Conservation (phyloP, 2,113 vertebrate species). For the Zapus hudsonius region DNA sequence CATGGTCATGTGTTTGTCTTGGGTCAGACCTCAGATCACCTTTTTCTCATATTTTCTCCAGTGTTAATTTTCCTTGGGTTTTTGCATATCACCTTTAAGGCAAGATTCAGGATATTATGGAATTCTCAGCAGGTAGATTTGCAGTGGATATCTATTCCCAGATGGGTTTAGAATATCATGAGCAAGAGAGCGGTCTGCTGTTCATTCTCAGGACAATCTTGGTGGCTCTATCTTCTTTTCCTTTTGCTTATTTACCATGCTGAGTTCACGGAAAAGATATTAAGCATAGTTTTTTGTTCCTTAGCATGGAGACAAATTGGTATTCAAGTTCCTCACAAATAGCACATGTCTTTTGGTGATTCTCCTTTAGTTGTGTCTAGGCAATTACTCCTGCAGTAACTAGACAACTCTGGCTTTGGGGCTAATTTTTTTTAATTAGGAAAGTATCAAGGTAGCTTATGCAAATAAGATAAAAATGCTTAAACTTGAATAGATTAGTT, state of each 20-base stretch:
- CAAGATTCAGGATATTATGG: not conserved
- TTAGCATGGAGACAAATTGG: conserved; percentile 9
- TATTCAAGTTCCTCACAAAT: conserved; percentile 22
- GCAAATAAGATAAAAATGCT: conserved; percentile 35
- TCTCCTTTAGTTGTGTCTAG: not conserved
- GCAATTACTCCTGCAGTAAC: conserved; percentile 15
- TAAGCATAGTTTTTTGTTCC: conserved; percentile 1
- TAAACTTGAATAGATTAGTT: conserved; percentile 25
- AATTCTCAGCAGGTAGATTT: not conserved
- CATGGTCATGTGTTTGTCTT: not conserved
- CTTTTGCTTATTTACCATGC: not conserved
- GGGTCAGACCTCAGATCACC: not conserved
- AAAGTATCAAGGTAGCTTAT: conserved; percentile 44
- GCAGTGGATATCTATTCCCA: not conserved
- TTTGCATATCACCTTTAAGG: conserved; percentile 34
- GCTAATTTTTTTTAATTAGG: conserved; percentile 45
- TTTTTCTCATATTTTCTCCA: not conserved
- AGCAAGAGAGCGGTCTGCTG: not conserved
- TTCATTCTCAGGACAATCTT: not conserved
- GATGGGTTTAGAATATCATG: not conserved
- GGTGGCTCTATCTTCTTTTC: not conserved
- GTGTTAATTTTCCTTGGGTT: not conserved
- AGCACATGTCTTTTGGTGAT: not conserved
- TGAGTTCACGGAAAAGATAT: not conserved
- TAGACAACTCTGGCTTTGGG: conserved; percentile 3